Conservation (phyloP, 37 sponge, comb jelly and placozoan genomes). For the Bolinopsis microptera region DNA sequence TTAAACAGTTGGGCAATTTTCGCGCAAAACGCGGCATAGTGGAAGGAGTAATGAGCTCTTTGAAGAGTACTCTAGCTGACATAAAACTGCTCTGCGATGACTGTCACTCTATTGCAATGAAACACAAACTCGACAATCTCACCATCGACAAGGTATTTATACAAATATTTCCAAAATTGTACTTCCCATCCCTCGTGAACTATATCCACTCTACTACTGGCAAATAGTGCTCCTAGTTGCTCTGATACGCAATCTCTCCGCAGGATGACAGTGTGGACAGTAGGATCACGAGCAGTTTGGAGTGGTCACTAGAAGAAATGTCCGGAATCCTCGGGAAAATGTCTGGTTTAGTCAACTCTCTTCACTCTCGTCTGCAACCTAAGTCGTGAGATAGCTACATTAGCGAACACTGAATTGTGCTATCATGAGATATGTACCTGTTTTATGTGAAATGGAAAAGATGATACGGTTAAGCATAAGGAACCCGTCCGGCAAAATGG, state of each 20-base stretch:
- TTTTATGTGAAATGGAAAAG: background rate
- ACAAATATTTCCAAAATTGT: no score
- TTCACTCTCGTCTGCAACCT: background rate
- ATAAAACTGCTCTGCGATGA: background rate
- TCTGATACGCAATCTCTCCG: background rate
- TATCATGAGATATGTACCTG: no score
- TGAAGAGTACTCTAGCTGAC: background rate
- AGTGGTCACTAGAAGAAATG: conserved; percentile 20
- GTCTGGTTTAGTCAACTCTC: background rate
- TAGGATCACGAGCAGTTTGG: background rate
- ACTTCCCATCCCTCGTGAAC: no score
- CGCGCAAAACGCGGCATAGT: conserved; percentile 13
- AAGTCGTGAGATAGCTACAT: conserved; percentile 29
- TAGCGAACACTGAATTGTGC: no score
- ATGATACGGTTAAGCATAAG: no score
- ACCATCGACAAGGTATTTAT: conserved; percentile 1
- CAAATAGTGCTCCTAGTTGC: no score
- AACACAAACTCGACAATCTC: conserved; percentile 27
- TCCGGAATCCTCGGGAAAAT: background rate
- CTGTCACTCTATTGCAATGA: background rate
- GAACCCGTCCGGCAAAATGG: no score
- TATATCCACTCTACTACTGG: no score
- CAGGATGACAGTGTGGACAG: conserved; percentile 62
- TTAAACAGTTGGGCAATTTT: no score
- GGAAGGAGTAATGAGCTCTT: background rate